phyloP scores from a whole-genome alignment of 2,888 invertebrate species.

The Magallana nippona region DNA sequence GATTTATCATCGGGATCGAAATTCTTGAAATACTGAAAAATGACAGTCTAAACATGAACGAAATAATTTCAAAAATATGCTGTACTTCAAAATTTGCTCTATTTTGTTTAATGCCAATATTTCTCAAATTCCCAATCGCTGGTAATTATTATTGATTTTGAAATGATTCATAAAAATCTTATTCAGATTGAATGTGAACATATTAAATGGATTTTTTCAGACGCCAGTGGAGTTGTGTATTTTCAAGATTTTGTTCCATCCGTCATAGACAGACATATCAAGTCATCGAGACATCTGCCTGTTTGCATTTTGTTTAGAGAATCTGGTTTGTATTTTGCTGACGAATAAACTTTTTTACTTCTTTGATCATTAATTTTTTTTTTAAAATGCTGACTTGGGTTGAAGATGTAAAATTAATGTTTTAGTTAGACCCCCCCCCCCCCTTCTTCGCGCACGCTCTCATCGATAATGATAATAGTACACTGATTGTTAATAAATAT shows the following conservation, averaged over 20 bases:
- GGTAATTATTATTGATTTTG: too few species aligned
- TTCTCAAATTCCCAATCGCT: too few species aligned
- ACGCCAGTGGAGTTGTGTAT: neutral
- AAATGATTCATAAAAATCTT: too few species aligned
- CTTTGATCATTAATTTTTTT: too few species aligned
- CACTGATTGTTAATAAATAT: too few species aligned
- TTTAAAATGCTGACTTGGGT: too few species aligned
- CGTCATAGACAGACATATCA: constrained; percentile 62
- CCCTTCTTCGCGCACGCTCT: too few species aligned
- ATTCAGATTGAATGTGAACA: too few species aligned
- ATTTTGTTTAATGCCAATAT: neutral
- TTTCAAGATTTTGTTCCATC: constrained; percentile 58
- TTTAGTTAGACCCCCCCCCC: too few species aligned
- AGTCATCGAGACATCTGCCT: constrained; percentile 64
- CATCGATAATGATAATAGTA: too few species aligned
- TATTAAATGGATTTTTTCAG: neutral
- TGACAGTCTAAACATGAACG: constrained; percentile 7
- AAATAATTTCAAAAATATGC: neutral
- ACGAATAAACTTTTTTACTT: too few species aligned
- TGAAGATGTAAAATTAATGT: too few species aligned
- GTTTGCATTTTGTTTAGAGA: constrained; percentile 64
- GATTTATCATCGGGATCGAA: neutral
- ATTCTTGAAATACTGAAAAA: neutral
- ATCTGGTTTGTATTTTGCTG: constrained; percentile 50
- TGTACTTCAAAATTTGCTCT: neutral